Evolutionary conservation across 1,140 invertebrate genomes (phyloP), one percentile per base, ranked within the genome.

Genomic region (Aradophagus sp.): DNA sequence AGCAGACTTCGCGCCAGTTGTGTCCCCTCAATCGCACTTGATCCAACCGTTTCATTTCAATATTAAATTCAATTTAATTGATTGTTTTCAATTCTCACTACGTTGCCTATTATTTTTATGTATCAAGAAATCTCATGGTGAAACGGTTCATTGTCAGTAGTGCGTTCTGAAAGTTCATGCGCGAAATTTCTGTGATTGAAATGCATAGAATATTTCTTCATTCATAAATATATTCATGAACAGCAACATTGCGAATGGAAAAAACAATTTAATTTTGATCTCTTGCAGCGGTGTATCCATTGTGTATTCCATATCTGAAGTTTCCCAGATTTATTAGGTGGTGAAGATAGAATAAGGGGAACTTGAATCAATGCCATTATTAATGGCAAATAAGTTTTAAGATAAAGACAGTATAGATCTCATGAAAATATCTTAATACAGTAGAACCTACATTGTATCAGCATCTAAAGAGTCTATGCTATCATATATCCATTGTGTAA

Each of bases 241-340:
- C n/a, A n/a, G n/a, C n/a, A n/a, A n/a, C n/a, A n/a, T n/a, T n/a
- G n/a, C n/a, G n/a, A n/a, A n/a, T n/a, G n/a, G 20, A 23, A 14
- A 48, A 34, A 20, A 17, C 44, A 48, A 48, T 48, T 5, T 5
- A 19, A 23, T 45, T 0, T 17, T 12, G 42, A 45, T 45, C 42
- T 45, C 5, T 32, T 7, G 7, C 42, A 13, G 3, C 11, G 26
- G 42, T 45, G 42, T 45, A 32, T 45, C 12, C 7, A 12, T 2
- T 11, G 11, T 3, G 1, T 32, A 27, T 32, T 32, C 6, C 2
- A 6, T 8, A 6, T 6, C n/a, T 8, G 29, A 5, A 23, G 20
- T 8, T n/a, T n/a, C n/a, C n/a, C n/a, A n/a, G n/a, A n/a, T n/a
- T n/a, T n/a, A n/a, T n/a, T n/a, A n/a, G n/a, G n/a, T n/a, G n/a